Evolutionary conservation across 2,888 invertebrate genomes (phyloP), one percentile per base, ranked within the genome.

Genomic region (Meteorus colon): DNA sequence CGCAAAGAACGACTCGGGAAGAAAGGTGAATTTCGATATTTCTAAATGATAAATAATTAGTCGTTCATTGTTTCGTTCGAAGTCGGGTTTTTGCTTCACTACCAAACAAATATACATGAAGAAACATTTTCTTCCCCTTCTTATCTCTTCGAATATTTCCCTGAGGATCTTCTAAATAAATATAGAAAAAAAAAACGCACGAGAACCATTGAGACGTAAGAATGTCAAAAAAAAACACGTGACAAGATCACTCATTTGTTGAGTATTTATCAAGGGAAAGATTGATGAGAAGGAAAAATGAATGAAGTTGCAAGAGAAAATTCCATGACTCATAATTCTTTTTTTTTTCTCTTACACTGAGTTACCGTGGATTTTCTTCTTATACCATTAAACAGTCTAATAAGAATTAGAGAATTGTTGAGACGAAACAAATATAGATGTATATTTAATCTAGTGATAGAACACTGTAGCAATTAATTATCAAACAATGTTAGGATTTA

Each of bases 1-100:
- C 94, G 95, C 85, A 95, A 95, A 89, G 96, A 96, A 90, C 93
- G 96, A 83, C 94, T 95, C 89, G 97, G 96, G 91, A 97, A 97
- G 92, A 97, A 96, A 93, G 97, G 97, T 90, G 97, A 97, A 92
- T 97, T 97, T 91, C 94, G 97, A 90, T 97, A 97, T 91, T 97
- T 97, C 92, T 97, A 93, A 92, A 80, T 51, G 55, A 67, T 60
- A 41, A 68, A 37, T 71, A 27, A 31, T 31, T 34, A 75, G 27
- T 71, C 8, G 1, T 65, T 31, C 12, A 19, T 65, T 29, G 2
- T 34, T 19, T 65, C 16, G 10, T 29, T 55, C 14, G 34, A 14
- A 69, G 41, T 27, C 41, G 45, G 10, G 37, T 37, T 65, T 65
- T 41, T 27, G 24, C 67, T 67, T 37, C 37, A 14, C 41, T 67